A percentile compares a stretch with the other conserved stretches of the same genome.
Evolutionary conservation across 2,797 vertebrate species (phyloP).

Genomic region (Pangasius djambal): DNA sequence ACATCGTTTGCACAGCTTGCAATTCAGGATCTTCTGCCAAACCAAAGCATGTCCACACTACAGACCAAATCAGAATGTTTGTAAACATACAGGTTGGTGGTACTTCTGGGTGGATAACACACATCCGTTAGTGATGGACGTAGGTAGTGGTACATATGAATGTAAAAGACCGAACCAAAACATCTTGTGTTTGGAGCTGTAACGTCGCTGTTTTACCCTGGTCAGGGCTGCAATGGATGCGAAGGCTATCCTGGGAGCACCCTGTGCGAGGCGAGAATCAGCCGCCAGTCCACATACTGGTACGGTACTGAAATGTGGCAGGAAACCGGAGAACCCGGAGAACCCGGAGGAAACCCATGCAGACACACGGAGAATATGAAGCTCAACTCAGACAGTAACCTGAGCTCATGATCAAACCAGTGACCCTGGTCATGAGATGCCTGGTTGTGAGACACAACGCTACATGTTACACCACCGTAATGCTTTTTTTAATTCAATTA

Average conservation of each 20-base stretch:
- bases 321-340: neutral
- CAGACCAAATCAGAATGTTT: neutral
- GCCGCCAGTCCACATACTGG: neutral
- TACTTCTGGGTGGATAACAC: neutral
- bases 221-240: neutral
- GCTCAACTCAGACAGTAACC: neutral
- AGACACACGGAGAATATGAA: neutral
- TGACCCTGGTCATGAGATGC: no score
- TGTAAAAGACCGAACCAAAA: neutral
- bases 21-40: neutral
- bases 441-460: neutral
- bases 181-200: neutral
- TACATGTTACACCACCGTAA: neutral
- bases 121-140: neutral
- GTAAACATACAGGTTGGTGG: neutral
- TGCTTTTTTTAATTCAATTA: no score
- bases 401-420: neutral
- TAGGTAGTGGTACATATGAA: neutral
- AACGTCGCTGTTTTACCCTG: neutral
- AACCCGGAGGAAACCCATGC: neutral
- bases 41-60: neutral
- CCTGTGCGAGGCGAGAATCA: neutral
- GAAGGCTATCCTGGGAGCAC: neutral
- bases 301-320: neutral
- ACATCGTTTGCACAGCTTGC: neutral